Conservation (phyloP, 2,888 invertebrate genomes). For the Dolichomitus sp. region DNA sequence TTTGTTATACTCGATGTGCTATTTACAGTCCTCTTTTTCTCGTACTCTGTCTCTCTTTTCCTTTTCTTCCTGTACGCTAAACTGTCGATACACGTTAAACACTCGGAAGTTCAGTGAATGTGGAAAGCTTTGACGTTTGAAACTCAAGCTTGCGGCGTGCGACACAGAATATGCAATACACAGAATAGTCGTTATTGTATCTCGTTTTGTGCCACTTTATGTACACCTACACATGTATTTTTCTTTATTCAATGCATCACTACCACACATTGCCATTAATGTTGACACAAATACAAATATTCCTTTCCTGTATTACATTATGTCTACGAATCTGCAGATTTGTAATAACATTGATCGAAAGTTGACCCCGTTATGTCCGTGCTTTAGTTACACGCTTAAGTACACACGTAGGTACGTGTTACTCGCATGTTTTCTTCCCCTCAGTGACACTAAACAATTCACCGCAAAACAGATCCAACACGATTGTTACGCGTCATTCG, state of each 20-base stretch:
- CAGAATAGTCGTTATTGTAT: slow-evolving; percentile 46
- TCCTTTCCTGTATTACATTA: background rate
- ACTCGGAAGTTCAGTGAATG: slow-evolving; percentile 18
- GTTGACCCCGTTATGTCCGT: background rate
- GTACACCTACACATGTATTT: slow-evolving; percentile 23
- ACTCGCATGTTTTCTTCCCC: slow-evolving; percentile 19
- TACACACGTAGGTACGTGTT: slow-evolving; percentile 8
- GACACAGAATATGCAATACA: slow-evolving; percentile 39
- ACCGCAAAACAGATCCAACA: slow-evolving; percentile 30
- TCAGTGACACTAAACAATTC: slow-evolving; percentile 2
- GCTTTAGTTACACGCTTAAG: slow-evolving; percentile 12
- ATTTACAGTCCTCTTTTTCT: slow-evolving; percentile 40
- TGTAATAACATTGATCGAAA: background rate
- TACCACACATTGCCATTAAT: slow-evolving; percentile 8
- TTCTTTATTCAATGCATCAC: background rate
- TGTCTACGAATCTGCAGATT: background rate
- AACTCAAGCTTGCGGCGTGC: slow-evolving; percentile 24
- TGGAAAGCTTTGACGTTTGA: slow-evolving; percentile 15
- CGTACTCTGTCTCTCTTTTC: slow-evolving; percentile 34
- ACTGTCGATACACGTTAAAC: slow-evolving; percentile 56
- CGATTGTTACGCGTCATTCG: slow-evolving; percentile 13
- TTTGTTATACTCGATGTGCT: slow-evolving; percentile 66
- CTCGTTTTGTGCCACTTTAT: slow-evolving; percentile 10
- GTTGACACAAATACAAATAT: slow-evolving; percentile 5
- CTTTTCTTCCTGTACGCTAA: slow-evolving; percentile 44